Conservation (phyloP, 1,140 invertebrate genomes). For the Panulirus ornatus region DNA sequence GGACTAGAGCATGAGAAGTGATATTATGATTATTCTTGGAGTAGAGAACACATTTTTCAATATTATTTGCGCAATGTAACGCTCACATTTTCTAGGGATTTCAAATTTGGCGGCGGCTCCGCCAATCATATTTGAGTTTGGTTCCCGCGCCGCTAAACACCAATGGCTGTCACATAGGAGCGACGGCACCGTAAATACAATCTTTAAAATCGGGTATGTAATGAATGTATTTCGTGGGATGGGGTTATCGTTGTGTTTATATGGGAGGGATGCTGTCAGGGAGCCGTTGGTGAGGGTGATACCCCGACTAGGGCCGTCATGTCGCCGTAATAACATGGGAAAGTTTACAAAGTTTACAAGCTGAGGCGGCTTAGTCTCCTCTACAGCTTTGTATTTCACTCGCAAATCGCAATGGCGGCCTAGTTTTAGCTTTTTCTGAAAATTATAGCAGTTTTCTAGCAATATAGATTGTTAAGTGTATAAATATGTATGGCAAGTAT, state of each 20-base stretch:
- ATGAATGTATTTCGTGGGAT: background rate
- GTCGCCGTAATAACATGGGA: background rate
- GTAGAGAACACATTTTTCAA: background rate
- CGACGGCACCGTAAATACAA: slow-evolving; percentile 9
- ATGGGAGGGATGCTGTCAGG: no score
- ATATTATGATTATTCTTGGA: background rate
- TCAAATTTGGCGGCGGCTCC: background rate
- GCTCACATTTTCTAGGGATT: background rate
- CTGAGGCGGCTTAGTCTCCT: background rate
- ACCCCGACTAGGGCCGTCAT: background rate
- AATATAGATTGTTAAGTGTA: no score
- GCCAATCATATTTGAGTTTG: slow-evolving; percentile 32
- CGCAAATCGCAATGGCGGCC: background rate
- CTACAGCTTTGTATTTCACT: background rate
- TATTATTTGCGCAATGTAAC: background rate
- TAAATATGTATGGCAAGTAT: no score
- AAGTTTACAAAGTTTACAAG: background rate
- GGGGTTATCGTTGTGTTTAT: no score
- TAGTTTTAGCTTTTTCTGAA: background rate
- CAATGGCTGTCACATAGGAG: slow-evolving; percentile 33
- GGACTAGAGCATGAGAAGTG: background rate
- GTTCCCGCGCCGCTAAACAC: slow-evolving; percentile 14
- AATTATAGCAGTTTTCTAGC: background rate
- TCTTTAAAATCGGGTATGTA: slow-evolving; percentile 1
- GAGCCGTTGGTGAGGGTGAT: no score